Evolutionary conservation across 2,888 invertebrate species (phyloP).

Genomic region (Tupiocoris notatus): DNA sequence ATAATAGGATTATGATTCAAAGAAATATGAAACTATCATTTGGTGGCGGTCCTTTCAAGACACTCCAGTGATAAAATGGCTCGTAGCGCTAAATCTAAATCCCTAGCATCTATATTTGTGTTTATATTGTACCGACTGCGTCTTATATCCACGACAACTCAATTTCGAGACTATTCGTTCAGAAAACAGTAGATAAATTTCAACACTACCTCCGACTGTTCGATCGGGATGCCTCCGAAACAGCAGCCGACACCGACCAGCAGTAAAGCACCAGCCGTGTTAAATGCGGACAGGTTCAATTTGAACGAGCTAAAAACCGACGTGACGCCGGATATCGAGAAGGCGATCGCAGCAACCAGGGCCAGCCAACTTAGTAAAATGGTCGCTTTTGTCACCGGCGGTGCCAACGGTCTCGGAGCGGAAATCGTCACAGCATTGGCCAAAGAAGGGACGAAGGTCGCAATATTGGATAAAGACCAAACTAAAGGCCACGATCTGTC

Average conservation of each 20-base stretch:
- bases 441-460: constrained; percentile 39
- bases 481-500: constrained; percentile 38
- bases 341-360: constrained; percentile 14
- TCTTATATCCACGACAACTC: background rate
- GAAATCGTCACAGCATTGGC: constrained; percentile 36
- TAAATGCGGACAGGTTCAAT: constrained; percentile 5
- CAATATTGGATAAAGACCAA: constrained; percentile 36
- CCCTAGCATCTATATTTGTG: too few species aligned
- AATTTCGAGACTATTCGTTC: background rate
- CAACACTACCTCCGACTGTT: background rate
- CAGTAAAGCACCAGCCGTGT: background rate
- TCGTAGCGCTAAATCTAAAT: too few species aligned
- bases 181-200: background rate
- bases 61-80: too few species aligned
- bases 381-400: constrained; percentile 38
- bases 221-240: background rate
- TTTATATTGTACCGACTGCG: too few species aligned
- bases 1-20: too few species aligned
- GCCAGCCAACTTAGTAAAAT: constrained; percentile 18
- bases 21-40: too few species aligned
- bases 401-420: constrained; percentile 36
- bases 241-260: background rate
- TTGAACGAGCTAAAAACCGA: constrained; percentile 17
- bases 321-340: constrained; percentile 16
- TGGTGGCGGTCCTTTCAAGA: too few species aligned